Evolutionary conservation across 2,888 invertebrate genomes (phyloP), one percentile per base, ranked within the genome.

Genomic region (Scelioninae gen. 1): DNA sequence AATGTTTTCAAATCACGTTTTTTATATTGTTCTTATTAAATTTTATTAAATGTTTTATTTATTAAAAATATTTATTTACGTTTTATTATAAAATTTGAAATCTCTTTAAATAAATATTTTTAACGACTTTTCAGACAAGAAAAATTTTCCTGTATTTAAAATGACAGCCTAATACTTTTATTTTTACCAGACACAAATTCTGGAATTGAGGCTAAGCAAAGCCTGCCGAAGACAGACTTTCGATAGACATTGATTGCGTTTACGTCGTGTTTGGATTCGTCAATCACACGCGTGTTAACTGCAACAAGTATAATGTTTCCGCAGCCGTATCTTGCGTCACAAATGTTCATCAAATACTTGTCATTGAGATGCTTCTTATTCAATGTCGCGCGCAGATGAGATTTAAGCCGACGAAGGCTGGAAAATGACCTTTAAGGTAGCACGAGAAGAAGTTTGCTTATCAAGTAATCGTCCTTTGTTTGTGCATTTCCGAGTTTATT

Each of bases 341-440:
- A 31, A 78, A 74, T 75, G 75, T 68, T 78, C 78, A 82, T 78
- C 75, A 78, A 77, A 66, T 68, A 58, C 49, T 63, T 63, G 78
- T 75, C 83, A 83, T 83, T 83, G 83, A 83, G 71, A 75, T 75
- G 78, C 51, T 75, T 74, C 82, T 74, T 43, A 65, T 63, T 83
- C 82, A 83, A 79, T 75, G 82, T 83, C 78, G 69, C 74, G 55
- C 69, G 47, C 76, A 69, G 76, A 71, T 78, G 82, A 78, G 78
- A 74, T 69, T 75, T 74, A 62, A 83, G 71, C 32, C 60, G 56
- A 32, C 63, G 78, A 83, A 83, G 78, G 82, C 75, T 78, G 74
- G 68, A 78, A 49, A 68, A 78, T 82, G 82, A 78, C 82, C 82
- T 82, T 69, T 82, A 53, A 40, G 40, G 51, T n/a, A 11, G 34